Conservation (phyloP, 2,113 vertebrate species). For the Phyllostomus discolor region DNA sequence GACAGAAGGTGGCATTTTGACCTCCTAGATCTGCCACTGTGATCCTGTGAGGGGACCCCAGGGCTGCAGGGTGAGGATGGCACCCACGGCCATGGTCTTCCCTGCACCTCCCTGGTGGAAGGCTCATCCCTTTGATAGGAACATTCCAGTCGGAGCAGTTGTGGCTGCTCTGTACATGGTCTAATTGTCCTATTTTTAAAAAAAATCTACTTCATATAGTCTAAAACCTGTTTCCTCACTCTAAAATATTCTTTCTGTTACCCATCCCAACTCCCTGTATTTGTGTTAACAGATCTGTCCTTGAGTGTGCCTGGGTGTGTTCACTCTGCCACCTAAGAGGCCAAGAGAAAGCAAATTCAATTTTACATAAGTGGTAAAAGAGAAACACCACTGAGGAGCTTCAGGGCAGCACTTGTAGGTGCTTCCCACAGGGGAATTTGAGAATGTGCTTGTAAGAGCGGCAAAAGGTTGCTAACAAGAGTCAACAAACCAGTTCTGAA, state of each 20-base stretch:
- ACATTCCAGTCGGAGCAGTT: not conserved
- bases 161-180: not conserved
- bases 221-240: not conserved
- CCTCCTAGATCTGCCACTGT: not conserved
- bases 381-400: conserved; percentile 37
- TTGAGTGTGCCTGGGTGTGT: conserved; percentile 34
- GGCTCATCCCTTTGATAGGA: not conserved
- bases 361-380: conserved; percentile 64
- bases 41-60: not conserved
- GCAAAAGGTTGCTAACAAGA: conserved; percentile 23
- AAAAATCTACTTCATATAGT: not conserved
- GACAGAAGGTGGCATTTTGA: not conserved
- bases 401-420: conserved; percentile 9
- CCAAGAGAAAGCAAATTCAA: conserved; percentile 59
- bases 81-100: accelerated
- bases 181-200: not conserved
- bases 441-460: conserved; percentile 45
- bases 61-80: too few relatives aligned
- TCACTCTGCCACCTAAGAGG: conserved; percentile 43
- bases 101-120: not conserved
- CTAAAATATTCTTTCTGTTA: conserved; percentile 37
- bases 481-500: conserved; percentile 39
- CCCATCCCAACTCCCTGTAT: conserved; percentile 3
- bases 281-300: conserved; percentile 29
- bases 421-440: conserved; percentile 37